Evolutionary conservation across 1,140 invertebrate species (phyloP).

Genomic region (Bombus difficillimus): DNA sequence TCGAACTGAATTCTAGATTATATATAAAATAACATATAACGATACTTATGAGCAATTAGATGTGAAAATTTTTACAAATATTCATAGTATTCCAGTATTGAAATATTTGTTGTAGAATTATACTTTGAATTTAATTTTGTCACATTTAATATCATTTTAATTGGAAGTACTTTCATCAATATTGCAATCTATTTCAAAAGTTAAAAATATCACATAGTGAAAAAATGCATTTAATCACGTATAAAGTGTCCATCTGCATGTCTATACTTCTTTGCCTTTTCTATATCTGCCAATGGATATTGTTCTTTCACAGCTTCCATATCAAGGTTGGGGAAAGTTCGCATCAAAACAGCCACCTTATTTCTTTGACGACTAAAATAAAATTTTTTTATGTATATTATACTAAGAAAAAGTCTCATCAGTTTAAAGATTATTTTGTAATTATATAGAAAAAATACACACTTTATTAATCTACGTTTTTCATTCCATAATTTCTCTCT

Average conservation of each 20-base stretch:
- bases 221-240: constrained; percentile 75
- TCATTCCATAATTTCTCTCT: constrained; percentile 86
- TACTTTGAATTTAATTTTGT: neutral
- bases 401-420: constrained; percentile 32
- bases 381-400: constrained; percentile 15
- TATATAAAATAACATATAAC: neutral
- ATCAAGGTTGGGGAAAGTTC: constrained; percentile 90
- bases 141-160: neutral
- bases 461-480: constrained; percentile 84
- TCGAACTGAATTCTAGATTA: neutral
- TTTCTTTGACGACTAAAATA: constrained; percentile 85
- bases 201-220: neutral
- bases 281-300: constrained; percentile 90
- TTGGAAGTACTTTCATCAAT: neutral
- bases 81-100: neutral
- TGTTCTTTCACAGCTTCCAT: constrained; percentile 87
- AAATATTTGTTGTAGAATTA: neutral
- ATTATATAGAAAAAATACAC: constrained; percentile 61
- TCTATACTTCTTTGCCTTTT: constrained; percentile 84
- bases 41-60: neutral
- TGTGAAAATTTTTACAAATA: neutral
- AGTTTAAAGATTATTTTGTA: neutral
- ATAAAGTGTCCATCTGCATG: constrained; percentile 86
- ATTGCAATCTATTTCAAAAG: constrained; percentile 24
- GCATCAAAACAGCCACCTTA: constrained; percentile 87